Conservation (phyloP, 2,888 invertebrate species). For the Gortyna flavago region DNA sequence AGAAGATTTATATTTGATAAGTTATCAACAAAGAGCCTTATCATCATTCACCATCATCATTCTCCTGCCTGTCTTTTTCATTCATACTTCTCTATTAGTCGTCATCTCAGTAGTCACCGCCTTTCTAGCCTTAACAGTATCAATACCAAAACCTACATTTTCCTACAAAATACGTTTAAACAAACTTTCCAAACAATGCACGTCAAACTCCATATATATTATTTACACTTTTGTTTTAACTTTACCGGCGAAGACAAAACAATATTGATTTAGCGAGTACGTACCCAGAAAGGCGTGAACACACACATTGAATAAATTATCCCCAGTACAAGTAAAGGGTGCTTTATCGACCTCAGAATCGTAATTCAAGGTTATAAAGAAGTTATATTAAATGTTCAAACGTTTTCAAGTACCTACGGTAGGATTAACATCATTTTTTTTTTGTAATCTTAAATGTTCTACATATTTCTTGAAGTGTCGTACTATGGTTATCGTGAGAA, state of each 20-base stretch:
- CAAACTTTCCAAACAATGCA: not conserved
- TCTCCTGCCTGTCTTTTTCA: not conserved
- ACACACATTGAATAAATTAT: constrained; percentile 61
- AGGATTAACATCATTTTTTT: not conserved
- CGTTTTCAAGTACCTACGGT: constrained; percentile 1
- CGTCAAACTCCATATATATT: not conserved
- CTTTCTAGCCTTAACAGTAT: too few species aligned
- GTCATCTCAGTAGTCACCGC: not conserved
- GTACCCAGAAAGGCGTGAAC: constrained; percentile 31
- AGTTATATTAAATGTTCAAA: constrained; percentile 18
- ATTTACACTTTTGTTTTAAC: constrained; percentile 23
- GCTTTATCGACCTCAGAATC: constrained; percentile 35
- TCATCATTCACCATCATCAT: not conserved
- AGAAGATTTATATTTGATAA: not conserved
- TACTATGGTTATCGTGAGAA: too few species aligned
- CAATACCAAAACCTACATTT: not conserved
- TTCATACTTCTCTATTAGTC: not conserved
- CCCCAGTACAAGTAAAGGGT: constrained; percentile 29
- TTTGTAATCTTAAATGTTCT: not conserved
- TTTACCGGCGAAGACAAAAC: constrained; percentile 16
- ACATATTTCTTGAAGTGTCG: too few species aligned
- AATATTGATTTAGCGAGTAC: constrained; percentile 51
- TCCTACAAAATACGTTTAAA: not conserved
- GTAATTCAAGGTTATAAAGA: constrained; percentile 39
- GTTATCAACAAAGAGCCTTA: not conserved